Percentiles rank a stretch among this genome's conserved stretches.
Conservation (phyloP, 2,888 invertebrate genomes). For the Caenorhabditis sp. region DNA sequence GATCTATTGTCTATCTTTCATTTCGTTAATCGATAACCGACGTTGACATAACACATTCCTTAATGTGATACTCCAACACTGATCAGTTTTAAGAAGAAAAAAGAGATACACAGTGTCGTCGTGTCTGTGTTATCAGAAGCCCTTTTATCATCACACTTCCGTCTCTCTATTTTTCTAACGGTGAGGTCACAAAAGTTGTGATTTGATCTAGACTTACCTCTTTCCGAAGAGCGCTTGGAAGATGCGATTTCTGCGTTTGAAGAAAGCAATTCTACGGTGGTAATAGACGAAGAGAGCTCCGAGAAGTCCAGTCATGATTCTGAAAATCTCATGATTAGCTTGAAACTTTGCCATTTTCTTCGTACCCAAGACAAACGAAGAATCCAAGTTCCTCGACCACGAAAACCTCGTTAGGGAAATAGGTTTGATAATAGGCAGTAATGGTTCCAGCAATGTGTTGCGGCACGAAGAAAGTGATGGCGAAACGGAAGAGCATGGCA, state of each 20-base stretch:
- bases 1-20: conserved; percentile 33
- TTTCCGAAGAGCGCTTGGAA: conserved; percentile 73
- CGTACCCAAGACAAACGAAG: conserved; percentile 90
- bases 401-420: conserved; percentile 89
- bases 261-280: conserved; percentile 71
- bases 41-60: conserved; percentile 30
- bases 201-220: conserved; percentile 61
- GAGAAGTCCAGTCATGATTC: conserved; percentile 72
- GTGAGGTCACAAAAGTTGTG: conserved; percentile 13
- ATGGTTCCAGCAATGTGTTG: conserved; percentile 80
- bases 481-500: conserved; percentile 91
- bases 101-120: conserved; percentile 27
- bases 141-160: conserved; percentile 31
- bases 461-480: conserved; percentile 91
- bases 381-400: conserved; percentile 96
- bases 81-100: conserved; percentile 30
- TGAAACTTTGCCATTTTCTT: conserved; percentile 84
- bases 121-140: conserved; percentile 24
- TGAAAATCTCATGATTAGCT: conserved; percentile 42
- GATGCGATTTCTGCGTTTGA: conserved; percentile 68
- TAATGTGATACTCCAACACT: conserved; percentile 30
- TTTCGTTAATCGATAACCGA: conserved; percentile 19
- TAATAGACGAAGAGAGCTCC: conserved; percentile 76
- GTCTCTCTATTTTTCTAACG: conserved; percentile 5
- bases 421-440: conserved; percentile 89